Conservation (phyloP, 2,113 vertebrate species). For the Ceratotherium simum region DNA sequence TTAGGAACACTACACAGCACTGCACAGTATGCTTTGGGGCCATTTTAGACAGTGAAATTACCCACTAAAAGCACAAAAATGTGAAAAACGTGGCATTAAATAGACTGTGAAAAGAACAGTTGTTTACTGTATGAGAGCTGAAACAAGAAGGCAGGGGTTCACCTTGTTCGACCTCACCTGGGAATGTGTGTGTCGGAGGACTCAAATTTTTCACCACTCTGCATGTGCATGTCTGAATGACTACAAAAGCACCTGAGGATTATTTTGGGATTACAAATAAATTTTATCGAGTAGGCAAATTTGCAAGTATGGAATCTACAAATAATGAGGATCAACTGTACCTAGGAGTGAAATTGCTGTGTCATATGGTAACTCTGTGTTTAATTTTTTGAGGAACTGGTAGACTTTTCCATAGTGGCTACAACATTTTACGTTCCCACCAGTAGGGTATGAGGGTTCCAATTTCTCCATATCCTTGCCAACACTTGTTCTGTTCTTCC, state of each 20-base stretch:
- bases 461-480: neutral
- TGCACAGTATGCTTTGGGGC: neutral
- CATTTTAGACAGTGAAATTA: neutral
- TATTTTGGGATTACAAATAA: neutral
- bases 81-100: neutral
- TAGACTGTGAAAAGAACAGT: neutral
- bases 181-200: no score
- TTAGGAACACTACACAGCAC: neutral
- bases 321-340: neutral
- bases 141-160: neutral
- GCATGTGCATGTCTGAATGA: fast-evolving
- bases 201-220: neutral
- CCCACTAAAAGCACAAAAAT: neutral
- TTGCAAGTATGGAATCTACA: neutral
- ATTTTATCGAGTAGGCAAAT: neutral
- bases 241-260: neutral
- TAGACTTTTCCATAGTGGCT: neutral
- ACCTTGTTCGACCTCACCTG: neutral
- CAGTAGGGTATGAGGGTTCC: neutral
- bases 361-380: neutral
- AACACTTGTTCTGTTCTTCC: neutral
- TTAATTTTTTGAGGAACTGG: neutral
- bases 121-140: neutral
- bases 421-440: neutral
- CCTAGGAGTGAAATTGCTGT: neutral